Percentiles rank a stretch among this genome's conserved stretches.
phyloP scores from a whole-genome alignment of 2,797 vertebrate species.

The Acropternis orthonyx region DNA sequence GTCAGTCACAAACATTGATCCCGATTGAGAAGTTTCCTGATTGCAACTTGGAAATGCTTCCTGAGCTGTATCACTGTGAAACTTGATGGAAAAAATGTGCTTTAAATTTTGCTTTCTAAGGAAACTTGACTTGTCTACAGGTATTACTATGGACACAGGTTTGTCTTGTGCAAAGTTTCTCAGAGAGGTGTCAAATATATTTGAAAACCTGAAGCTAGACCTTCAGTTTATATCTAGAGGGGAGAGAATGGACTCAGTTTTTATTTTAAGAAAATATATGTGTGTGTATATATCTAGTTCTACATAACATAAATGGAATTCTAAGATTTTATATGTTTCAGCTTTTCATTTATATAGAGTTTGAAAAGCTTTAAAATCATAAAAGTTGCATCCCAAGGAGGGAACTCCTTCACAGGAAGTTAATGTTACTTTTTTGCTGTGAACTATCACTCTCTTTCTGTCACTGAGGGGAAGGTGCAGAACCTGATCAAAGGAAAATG shows the following conservation, averaged over 20 bases:
- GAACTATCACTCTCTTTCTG: neutral
- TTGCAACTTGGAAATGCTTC: neutral
- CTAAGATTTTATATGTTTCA: conserved; percentile 2
- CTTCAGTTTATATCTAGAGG: neutral
- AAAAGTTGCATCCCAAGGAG: neutral
- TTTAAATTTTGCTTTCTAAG: neutral
- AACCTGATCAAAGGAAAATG: neutral
- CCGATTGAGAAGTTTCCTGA: neutral
- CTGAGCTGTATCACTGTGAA: neutral
- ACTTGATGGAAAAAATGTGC: neutral
- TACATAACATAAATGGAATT: neutral
- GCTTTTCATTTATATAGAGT: neutral
- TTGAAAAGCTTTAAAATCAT: neutral
- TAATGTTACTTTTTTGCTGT: neutral
- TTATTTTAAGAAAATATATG: neutral
- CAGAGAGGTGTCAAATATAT: neutral
- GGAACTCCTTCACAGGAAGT: neutral
- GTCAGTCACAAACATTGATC: neutral
- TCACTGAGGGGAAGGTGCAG: neutral
- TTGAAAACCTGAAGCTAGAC: neutral
- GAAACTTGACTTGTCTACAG: neutral
- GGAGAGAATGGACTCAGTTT: neutral
- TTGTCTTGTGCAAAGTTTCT: neutral
- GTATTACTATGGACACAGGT: neutral
- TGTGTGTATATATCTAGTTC: neutral